Base-by-base conservation (phyloP, 2,888 invertebrate genomes). In the Melanophora roralis region DNA sequence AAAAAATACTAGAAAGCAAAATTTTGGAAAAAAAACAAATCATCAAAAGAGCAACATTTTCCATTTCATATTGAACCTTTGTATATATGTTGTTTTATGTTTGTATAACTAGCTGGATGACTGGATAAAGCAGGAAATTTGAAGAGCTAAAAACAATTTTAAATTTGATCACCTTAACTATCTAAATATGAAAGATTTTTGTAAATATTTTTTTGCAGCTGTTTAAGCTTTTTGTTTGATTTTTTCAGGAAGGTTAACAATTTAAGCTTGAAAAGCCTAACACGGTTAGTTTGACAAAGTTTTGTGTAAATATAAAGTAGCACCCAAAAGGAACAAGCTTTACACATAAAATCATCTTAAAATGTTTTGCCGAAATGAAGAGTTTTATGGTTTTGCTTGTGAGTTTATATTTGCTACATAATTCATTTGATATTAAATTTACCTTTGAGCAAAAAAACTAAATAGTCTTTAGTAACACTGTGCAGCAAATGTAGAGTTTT, bases 251-350 rank as follows among this genome's bases (percentile, higher is more conserved):
- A 76, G 85, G 84, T 87, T 86, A 86, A 85, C 86, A 87, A 87
- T 87, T 86, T 86, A 87, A 87, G 87, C 88, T 84, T 81, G 84
- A 85, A 86, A 86, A 86, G 85, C 86, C 81, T 83, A 64, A 51
- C 64, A 68, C 64, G 64, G 32, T 59, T 80, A 76, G 72, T 59
- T 64, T 64, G 76, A 64, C 34, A 76, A 75, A 38, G 43, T 55
- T 55, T 59, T 60, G 49, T 21, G 14, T 16, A 27, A 27, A 27
- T 27, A 27, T 27, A 27, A n/a, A n/a, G n/a, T 27, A 27, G 6
- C 27, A 27, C 27, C n/a, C n/a, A n/a, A n/a, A n/a, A 27, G 3
- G 27, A 3, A 27, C 27, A 27, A 27, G 27, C 27, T 27, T 27
- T n/a, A n/a, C n/a, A n/a, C n/a, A n/a, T n/a, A n/a, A n/a, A n/a